These are phyloP conservation scores for Ormia ochracea DNA, from an alignment of 2,888 invertebrate genomes.

Conservation along the genomic window DNA sequence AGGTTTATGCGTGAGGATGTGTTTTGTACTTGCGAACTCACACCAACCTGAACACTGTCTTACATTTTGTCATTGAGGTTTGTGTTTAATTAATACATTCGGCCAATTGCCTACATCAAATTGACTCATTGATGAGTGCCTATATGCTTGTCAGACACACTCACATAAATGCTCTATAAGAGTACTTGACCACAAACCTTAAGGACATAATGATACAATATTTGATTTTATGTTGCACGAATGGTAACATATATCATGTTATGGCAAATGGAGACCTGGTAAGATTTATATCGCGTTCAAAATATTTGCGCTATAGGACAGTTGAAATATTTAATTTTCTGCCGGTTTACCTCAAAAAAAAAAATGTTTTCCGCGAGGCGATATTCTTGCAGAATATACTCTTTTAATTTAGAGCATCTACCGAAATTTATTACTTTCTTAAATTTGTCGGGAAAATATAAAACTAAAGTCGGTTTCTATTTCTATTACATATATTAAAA, in stretches of 20 bases:
- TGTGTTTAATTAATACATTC: slow-evolving; percentile 65
- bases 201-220: slow-evolving; percentile 11
- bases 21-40: slow-evolving; percentile 18
- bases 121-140: background rate
- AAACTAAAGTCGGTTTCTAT: no score
- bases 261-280: background rate
- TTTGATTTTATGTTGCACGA: slow-evolving; percentile 1
- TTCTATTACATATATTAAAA: no score
- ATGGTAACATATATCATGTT: slow-evolving; percentile 1
- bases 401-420: no score
- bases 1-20: no score
- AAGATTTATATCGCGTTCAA: background rate
- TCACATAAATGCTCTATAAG: slow-evolving; percentile 11
- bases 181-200: slow-evolving; percentile 8
- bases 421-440: no score
- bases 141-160: background rate
- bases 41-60: slow-evolving; percentile 45
- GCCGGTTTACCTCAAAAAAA: no score
- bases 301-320: no score
- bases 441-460: no score
- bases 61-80: slow-evolving; percentile 43
- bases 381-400: no score
- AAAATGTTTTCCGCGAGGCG: no score
- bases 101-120: slow-evolving; percentile 57
- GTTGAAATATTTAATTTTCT: no score